A percentile compares a stretch with the other conserved stretches of the same genome.
Conservation (phyloP, 2,113 vertebrate species). For the Myotis davidii region DNA sequence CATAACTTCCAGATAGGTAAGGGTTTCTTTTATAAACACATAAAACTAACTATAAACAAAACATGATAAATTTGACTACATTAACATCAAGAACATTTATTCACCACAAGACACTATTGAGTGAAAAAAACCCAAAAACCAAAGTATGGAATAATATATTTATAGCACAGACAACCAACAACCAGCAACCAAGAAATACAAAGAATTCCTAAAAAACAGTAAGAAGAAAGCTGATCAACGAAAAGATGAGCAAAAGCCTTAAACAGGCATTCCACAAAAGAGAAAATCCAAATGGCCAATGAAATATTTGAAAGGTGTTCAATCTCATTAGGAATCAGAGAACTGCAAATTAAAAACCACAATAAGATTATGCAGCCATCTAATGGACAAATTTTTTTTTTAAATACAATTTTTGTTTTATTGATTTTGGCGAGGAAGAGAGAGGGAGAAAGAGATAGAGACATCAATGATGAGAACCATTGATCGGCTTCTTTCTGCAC, state of each 20-base stretch:
- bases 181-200: conserved; percentile 21
- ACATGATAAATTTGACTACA: neutral
- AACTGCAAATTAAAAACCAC: conserved; percentile 21
- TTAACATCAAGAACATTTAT: neutral
- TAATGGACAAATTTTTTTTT: neutral
- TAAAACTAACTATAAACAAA: neutral
- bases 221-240: neutral
- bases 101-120: neutral
- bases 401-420: no score
- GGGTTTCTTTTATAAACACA: conserved; percentile 37
- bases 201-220: conserved; percentile 4
- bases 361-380: neutral
- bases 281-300: neutral
- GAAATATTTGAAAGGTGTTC: neutral
- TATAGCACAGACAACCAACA: neutral
- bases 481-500: no score
- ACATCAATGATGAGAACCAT: no score
- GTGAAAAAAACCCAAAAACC: neutral
- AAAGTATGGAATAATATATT: neutral
- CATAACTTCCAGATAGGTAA: conserved; percentile 8
- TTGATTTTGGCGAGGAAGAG: no score
- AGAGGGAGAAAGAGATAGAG: no score
- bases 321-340: neutral
- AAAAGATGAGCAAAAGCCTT: neutral
- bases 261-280: neutral